Evolutionary conservation across 2,888 invertebrate species (phyloP).

Genomic region (Aricia artaxerxes): DNA sequence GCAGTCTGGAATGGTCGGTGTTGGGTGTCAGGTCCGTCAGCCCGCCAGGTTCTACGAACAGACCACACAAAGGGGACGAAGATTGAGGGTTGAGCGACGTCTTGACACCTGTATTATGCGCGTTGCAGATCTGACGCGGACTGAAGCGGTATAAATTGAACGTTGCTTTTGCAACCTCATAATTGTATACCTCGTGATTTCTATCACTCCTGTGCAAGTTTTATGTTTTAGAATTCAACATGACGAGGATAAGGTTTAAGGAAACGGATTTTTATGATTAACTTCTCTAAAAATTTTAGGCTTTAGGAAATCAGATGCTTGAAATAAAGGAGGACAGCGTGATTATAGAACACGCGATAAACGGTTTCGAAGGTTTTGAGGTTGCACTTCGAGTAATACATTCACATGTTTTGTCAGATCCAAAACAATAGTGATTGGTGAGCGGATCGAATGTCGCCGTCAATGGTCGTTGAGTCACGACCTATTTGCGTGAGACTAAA

Average conservation of each 20-base stretch:
- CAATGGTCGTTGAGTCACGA: conserved; percentile 24
- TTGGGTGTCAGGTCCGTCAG: background rate
- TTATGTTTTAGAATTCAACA: background rate
- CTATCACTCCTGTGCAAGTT: background rate
- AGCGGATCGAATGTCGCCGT: conserved; percentile 4
- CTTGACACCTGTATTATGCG: conserved; percentile 16
- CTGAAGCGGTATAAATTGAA: conserved; percentile 6
- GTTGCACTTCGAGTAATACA: background rate
- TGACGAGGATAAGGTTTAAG: background rate
- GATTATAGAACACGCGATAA: background rate
- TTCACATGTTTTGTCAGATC: background rate
- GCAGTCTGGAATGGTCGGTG: conserved; percentile 14
- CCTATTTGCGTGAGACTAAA: conserved; percentile 13
- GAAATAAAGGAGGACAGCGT: no score
- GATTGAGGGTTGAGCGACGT: conserved; percentile 13
- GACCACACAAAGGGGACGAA: conserved; percentile 25
- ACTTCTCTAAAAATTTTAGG: background rate
- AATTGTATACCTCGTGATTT: background rate
- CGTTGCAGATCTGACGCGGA: conserved; percentile 9
- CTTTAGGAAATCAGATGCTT: no score
- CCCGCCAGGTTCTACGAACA: conserved; percentile 13
- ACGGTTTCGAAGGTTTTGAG: background rate
- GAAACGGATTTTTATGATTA: background rate
- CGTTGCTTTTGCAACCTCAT: background rate
- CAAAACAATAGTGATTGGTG: conserved; percentile 7